Percentiles rank a stretch among this genome's conserved stretches.
Evolutionary conservation across 2,888 invertebrate genomes (phyloP).

Genomic region (Drosophila prostipennis): DNA sequence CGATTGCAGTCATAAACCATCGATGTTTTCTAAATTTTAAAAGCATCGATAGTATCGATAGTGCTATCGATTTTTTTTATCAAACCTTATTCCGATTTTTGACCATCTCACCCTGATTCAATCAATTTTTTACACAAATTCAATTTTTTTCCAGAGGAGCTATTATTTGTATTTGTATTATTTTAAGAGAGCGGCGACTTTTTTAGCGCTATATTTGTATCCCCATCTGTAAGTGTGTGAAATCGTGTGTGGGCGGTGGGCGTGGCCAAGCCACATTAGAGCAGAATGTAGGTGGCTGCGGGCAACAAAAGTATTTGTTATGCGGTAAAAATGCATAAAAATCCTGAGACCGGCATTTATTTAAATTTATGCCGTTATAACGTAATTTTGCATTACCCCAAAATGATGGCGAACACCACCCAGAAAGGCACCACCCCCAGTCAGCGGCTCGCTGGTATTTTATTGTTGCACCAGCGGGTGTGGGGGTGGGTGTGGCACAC

Average conservation of each 20-base stretch:
- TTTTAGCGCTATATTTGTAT: background rate
- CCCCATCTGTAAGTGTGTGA: slow-evolving; percentile 1
- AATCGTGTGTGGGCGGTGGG: slow-evolving; percentile 31
- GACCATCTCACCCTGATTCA: no score
- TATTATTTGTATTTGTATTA: background rate
- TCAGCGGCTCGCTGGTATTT: slow-evolving; percentile 62
- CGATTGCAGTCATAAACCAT: no score
- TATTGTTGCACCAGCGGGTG: slow-evolving; percentile 57
- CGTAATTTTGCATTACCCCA: slow-evolving; percentile 82
- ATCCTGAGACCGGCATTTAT: slow-evolving; percentile 84
- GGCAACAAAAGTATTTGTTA: slow-evolving; percentile 81
- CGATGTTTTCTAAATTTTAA: no score
- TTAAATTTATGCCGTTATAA: slow-evolving; percentile 84
- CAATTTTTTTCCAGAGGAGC: no score
- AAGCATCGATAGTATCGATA: no score
- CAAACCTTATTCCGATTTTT: no score
- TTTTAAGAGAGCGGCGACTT: background rate
- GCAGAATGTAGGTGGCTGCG: slow-evolving; percentile 50
- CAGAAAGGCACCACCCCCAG: slow-evolving; percentile 26
- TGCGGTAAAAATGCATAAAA: slow-evolving; percentile 84
- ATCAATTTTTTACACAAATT: no score
- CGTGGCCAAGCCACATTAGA: slow-evolving; percentile 72
- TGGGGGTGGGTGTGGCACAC: slow-evolving; percentile 52
- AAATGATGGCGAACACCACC: slow-evolving; percentile 65
- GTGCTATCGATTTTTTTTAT: no score